A percentile compares a stretch with the other conserved stretches of the same genome.
These are phyloP conservation scores for Drosophila micromelanica DNA, from an alignment of 1,140 invertebrate species.

Conservation along the genomic window DNA sequence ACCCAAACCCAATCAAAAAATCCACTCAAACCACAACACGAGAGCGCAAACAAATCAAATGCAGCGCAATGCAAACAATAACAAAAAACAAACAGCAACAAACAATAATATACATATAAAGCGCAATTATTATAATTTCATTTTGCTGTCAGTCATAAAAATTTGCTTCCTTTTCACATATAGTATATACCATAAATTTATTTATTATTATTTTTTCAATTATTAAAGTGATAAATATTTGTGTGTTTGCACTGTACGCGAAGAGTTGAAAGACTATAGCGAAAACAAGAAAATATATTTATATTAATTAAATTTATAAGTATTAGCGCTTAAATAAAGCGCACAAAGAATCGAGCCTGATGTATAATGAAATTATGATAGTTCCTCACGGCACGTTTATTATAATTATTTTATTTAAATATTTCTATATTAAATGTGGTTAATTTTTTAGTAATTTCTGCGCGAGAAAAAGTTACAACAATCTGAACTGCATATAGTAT, in stretches of 20 bases:
- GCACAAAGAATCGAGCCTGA: not conserved
- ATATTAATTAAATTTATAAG: not conserved
- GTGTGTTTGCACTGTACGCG: not conserved
- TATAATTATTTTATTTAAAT: constrained; percentile 1
- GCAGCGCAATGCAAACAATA: constrained; percentile 52
- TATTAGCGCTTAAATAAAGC: not conserved
- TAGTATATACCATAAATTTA: constrained; percentile 1
- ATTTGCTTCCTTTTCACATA: constrained; percentile 50
- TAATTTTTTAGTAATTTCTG: not conserved
- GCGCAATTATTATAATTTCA: constrained; percentile 75
- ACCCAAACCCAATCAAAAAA: not conserved
- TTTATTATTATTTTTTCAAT: constrained; percentile 12
- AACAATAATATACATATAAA: constrained; percentile 25
- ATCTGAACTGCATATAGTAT: not conserved
- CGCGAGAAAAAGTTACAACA: not conserved
- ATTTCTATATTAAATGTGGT: not conserved
- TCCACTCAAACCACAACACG: constrained; percentile 40
- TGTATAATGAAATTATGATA: constrained; percentile 2
- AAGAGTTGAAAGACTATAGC: not conserved
- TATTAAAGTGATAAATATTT: constrained; percentile 30
- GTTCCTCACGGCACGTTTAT: constrained; percentile 13
- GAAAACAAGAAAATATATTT: not conserved
- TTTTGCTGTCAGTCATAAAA: constrained; percentile 62
- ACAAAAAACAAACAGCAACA: constrained; percentile 57
- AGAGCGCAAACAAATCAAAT: constrained; percentile 68